Conservation (phyloP, 2,113 vertebrate species). For the Sinocyclocheilus maitianheensis region DNA sequence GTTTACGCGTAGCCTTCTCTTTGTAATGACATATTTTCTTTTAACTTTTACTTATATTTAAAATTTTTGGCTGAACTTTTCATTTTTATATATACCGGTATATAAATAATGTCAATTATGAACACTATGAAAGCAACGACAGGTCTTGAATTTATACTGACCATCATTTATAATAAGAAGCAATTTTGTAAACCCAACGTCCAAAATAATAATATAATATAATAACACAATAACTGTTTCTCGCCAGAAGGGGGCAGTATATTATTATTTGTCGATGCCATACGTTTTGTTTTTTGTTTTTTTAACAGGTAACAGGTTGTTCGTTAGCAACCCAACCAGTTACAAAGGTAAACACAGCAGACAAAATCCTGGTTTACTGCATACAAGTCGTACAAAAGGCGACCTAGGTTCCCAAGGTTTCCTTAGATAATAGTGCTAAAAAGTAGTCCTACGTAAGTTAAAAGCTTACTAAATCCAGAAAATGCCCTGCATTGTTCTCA, state of each 20-base stretch:
- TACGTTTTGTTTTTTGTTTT: not conserved
- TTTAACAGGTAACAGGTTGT: not conserved
- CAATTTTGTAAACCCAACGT: not conserved
- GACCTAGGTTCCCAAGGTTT: not conserved
- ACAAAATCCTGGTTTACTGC: not conserved
- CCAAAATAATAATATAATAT: not conserved
- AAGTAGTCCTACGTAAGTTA: not conserved
- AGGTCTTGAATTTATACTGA: not conserved
- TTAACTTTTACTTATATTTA: too few species aligned
- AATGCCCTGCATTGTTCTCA: not conserved
- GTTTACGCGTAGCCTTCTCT: too few species aligned
- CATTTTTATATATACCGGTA: too few species aligned
- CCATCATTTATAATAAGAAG: not conserved
- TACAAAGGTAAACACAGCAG: not conserved
- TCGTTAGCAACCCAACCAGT: not conserved
- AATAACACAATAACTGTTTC: not conserved
- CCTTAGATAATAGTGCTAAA: not conserved
- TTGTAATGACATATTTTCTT: too few species aligned
- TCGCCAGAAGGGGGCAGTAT: slow-evolving; percentile 18
- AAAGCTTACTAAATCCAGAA: not conserved
- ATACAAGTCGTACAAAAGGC: not conserved
- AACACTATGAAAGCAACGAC: not conserved
- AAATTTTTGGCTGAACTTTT: too few species aligned
- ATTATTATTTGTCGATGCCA: not conserved
- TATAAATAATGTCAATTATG: not conserved